phyloP scores from a whole-genome alignment of 2,113 vertebrate species.

The Pseudonaja textilis region DNA sequence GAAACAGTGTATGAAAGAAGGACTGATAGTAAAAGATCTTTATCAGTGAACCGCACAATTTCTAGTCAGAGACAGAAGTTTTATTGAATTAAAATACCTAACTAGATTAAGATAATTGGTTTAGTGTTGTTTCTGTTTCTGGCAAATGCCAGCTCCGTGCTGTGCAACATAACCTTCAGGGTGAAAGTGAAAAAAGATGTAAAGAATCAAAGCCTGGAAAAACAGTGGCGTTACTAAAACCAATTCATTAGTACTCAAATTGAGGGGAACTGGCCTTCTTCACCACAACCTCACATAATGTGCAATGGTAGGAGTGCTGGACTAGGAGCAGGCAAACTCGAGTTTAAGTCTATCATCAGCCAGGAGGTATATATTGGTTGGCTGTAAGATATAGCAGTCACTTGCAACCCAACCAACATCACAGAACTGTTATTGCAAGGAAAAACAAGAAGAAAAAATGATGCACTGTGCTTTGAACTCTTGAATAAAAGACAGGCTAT shows the following conservation, averaged over 20 bases:
- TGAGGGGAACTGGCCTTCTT: neutral
- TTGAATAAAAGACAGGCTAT: neutral
- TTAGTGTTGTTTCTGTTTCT: neutral
- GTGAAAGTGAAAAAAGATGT: neutral
- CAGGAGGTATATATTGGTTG: neutral
- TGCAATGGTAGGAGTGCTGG: neutral
- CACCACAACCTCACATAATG: neutral
- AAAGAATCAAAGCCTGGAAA: neutral
- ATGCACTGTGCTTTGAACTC: neutral
- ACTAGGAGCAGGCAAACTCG: neutral
- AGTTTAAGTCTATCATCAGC: neutral
- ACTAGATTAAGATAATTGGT: neutral
- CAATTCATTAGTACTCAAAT: neutral
- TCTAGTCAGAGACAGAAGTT: neutral
- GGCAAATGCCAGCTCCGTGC: neutral
- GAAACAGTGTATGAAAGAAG: neutral
- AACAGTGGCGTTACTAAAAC: neutral
- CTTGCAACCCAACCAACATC: neutral
- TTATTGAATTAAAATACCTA: neutral
- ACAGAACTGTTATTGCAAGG: neutral
- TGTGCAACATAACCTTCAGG: neutral
- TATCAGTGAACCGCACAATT: neutral
- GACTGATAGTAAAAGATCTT: neutral
- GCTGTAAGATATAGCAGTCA: neutral
- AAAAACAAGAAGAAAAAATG: neutral